phyloP scores from a whole-genome alignment of 2,888 invertebrate genomes.

The Lasius fuliginosus region DNA sequence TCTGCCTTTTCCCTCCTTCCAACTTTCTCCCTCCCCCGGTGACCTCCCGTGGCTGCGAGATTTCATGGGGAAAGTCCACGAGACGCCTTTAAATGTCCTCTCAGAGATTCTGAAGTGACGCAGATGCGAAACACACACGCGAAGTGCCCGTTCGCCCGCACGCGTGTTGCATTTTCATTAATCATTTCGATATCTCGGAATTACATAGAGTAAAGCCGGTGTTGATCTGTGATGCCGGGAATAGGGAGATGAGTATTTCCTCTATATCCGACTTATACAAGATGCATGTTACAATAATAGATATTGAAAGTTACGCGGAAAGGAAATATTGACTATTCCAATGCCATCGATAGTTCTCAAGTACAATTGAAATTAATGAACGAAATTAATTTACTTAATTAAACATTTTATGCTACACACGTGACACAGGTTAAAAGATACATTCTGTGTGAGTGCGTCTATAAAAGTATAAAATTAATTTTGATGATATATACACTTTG shows the following conservation, averaged over 20 bases:
- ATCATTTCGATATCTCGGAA: slow-evolving; percentile 37
- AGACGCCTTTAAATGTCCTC: slow-evolving; percentile 43
- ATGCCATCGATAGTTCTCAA: neutral
- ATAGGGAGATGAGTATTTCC: neutral
- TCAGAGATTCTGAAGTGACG: slow-evolving; percentile 2
- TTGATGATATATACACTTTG: neutral
- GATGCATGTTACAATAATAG: neutral
- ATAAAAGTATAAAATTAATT: neutral
- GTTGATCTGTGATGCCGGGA: neutral
- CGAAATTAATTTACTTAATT: neutral
- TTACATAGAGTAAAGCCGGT: slow-evolving; percentile 23
- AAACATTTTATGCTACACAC: neutral
- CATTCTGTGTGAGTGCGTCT: neutral
- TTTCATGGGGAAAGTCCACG: slow-evolving; percentile 65
- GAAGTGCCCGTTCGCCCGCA: neutral
- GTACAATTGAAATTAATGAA: neutral
- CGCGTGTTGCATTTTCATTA: slow-evolving; percentile 43
- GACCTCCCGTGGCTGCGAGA: slow-evolving; percentile 52
- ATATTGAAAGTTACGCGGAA: neutral
- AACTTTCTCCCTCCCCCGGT: slow-evolving; percentile 1
- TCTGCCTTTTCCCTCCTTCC: neutral
- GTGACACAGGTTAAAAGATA: neutral
- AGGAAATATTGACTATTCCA: neutral
- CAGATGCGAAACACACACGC: neutral
- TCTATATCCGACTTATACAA: neutral